A percentile compares a stretch with the other conserved stretches of the same genome.
These are phyloP conservation scores for Papilio helenus DNA, from an alignment of 1,140 invertebrate species.

Conservation along the genomic window DNA sequence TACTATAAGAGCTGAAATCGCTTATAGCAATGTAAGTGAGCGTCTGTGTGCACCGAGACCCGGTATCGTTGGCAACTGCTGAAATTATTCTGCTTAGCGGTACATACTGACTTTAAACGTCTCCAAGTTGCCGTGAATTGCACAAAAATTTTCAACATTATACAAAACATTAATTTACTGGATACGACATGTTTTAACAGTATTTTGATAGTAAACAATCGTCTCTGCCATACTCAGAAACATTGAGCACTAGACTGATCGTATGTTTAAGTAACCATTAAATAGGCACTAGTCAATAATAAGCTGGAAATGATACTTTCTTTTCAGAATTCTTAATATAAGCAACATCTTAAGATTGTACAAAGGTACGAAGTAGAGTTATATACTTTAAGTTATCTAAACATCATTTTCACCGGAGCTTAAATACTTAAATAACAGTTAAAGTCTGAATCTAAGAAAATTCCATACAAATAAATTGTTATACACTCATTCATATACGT, in stretches of 20 bases:
- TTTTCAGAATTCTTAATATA: not conserved
- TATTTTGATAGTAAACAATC: not conserved
- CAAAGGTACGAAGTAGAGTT: not conserved
- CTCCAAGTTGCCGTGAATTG: conserved; percentile 12
- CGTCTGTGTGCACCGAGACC: conserved; percentile 36
- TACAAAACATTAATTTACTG: not conserved
- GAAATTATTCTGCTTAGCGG: conserved; percentile 48
- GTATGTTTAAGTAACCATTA: no score
- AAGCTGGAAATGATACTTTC: not conserved
- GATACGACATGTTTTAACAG: not conserved
- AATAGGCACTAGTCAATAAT: no score
- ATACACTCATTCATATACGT: no score
- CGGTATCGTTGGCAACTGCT: conserved; percentile 48
- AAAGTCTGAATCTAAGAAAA: no score
- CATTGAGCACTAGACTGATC: no score
- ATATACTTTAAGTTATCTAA: no score
- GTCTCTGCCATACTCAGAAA: not conserved
- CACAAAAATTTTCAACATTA: conserved; percentile 1
- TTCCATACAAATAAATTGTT: no score
- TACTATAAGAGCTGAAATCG: not conserved
- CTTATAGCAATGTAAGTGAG: conserved; percentile 15
- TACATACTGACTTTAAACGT: conserved; percentile 42
- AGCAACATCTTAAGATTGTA: not conserved
- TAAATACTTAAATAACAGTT: no score
- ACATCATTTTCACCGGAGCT: no score